Evolutionary conservation across 37 sponge, comb jelly and placozoan species (phyloP).

Genomic region (Agelas oroides): DNA sequence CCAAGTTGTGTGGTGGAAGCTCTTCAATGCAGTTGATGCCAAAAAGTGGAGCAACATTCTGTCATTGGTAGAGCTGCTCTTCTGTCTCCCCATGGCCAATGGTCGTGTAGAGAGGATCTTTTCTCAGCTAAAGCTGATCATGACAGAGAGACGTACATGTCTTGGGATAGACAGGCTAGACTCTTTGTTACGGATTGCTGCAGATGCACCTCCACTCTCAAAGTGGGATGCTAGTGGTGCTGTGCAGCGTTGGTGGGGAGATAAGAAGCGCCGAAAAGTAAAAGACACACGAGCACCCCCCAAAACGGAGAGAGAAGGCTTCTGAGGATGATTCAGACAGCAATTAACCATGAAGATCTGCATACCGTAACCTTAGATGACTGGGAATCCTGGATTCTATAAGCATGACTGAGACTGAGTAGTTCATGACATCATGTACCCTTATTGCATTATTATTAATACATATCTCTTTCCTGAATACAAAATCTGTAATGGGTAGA

Average conservation of each 20-base stretch:
- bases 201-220: constrained; percentile 59
- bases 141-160: constrained; percentile 43
- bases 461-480: too few relatives aligned
- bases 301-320: too few relatives aligned
- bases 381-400: too few relatives aligned
- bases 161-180: constrained; percentile 65
- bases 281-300: too few relatives aligned
- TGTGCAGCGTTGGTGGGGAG: constrained; percentile 64
- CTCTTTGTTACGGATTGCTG: constrained; percentile 52
- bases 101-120: constrained; percentile 68
- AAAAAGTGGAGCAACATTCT: constrained; percentile 60
- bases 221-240: constrained; percentile 69
- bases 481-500: too few relatives aligned
- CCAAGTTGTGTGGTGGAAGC: constrained; percentile 67
- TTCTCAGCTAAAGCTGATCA: constrained; percentile 65
- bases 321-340: too few relatives aligned
- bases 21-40: constrained; percentile 57
- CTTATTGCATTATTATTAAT: too few relatives aligned
- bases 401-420: too few relatives aligned
- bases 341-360: too few relatives aligned
- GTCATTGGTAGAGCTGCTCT: constrained; percentile 55
- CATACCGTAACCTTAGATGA: too few relatives aligned
- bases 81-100: constrained; percentile 63
- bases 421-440: too few relatives aligned
- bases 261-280: constrained; percentile 37